Percentiles rank a stretch among this genome's conserved stretches.
phyloP scores from a whole-genome alignment of 37 sponge, comb jelly and placozoan species.

The Aplysina aerophoba region DNA sequence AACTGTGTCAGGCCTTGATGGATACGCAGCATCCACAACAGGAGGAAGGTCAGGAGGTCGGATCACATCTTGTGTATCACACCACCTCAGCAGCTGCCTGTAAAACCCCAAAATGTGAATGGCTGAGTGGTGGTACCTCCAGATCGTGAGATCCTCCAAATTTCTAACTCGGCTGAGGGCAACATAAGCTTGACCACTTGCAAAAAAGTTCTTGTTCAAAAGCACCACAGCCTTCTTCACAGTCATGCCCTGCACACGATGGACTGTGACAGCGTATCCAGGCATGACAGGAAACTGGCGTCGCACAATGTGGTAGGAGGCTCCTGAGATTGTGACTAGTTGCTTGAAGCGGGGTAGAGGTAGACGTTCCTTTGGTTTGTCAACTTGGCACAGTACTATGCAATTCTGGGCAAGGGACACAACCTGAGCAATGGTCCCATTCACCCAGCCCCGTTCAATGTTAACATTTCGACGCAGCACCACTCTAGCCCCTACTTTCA shows the following conservation, averaged over 20 bases:
- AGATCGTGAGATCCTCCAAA: not conserved
- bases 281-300: slow-evolving; percentile 19
- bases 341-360: slow-evolving; percentile 9
- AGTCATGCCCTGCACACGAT: slow-evolving; percentile 18
- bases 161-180: slow-evolving; percentile 12
- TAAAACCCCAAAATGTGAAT: not conserved
- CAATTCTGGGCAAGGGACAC: not conserved
- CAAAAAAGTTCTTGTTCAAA: slow-evolving; percentile 13
- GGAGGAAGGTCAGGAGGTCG: too few relatives aligned
- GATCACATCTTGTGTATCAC: slow-evolving; percentile 8
- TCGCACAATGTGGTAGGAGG: slow-evolving; percentile 7
- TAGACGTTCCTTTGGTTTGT: not conserved
- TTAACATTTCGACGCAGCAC: not conserved
- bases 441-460: slow-evolving; percentile 7
- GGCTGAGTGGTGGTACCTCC: not conserved
- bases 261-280: slow-evolving; percentile 29
- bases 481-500: slow-evolving; percentile 5
- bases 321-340: not conserved
- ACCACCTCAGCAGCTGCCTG: slow-evolving; percentile 13
- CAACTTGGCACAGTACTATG: not conserved
- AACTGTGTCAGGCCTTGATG: too few relatives aligned
- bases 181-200: slow-evolving; percentile 22
- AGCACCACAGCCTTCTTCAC: not conserved
- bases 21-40: too few relatives aligned
- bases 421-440: not conserved